Base-by-base conservation (phyloP, 2,113 vertebrate genomes). In the Fukomys damarensis region DNA sequence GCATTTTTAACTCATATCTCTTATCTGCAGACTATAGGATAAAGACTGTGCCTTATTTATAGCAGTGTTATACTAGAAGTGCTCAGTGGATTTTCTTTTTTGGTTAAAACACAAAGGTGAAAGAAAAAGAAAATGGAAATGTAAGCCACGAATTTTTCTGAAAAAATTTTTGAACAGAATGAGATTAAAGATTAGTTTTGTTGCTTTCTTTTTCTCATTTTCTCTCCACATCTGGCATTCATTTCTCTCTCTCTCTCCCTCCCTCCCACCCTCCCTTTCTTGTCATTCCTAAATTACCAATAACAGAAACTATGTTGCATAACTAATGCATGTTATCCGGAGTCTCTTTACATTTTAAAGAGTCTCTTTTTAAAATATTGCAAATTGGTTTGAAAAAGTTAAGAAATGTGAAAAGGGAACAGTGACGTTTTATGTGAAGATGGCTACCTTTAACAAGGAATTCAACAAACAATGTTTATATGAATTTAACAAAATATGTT, bases 371-470 rank as follows among this genome's bases (percentile, higher is more conserved):
- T 26, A 80, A 89, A 92, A 46, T 80, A 41, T 22, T 86, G 12
- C n/a, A 74, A 35, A 85, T 90, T 63, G 32, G 65, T 52, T 77
- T 84, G 32, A 68, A 26, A 49, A 83, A 66, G n/a, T 54, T 38
- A 80, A 41, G 61, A 79, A 84, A 72, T 28, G 8, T 76, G 63
- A 19, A 56, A 76, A 93, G 41, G 13, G 38, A 84, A 52, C 1
- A 76, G 26, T 84, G 58, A 16, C 24, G 61, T 96, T 95, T 76
- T 65, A 84, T 56, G 5, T 92, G 63, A 89, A 79, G 13, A 70
- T 87, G 24, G 56, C 58, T 11, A 22, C 87, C 43, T 93, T 56
- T 63, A 84, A 52, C 35, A 91, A 89, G 17, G 26, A 77, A 83
- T 20, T 22, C 35, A 66, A 61, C 81, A 86, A 89, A 91, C 41